These are phyloP conservation scores for Ectobius pallidus DNA, from an alignment of 2,888 invertebrate species.

Conservation along the genomic window DNA sequence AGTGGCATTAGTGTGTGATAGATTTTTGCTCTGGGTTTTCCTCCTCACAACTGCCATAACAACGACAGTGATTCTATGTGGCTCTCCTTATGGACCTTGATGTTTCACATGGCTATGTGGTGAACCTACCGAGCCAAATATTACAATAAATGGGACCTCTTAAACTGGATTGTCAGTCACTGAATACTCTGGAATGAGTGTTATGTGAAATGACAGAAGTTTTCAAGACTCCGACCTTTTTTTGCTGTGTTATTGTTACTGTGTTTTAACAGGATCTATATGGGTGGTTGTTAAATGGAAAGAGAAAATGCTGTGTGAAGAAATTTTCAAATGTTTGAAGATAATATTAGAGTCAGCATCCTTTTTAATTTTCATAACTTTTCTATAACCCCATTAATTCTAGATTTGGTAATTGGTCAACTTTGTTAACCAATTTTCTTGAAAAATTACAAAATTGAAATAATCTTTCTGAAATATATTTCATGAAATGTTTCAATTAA, in stretches of 20 bases:
- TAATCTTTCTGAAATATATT: too few species aligned
- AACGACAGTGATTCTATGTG: slow-evolving; percentile 79
- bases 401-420: too few species aligned
- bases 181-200: background rate
- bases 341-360: too few species aligned
- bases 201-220: background rate
- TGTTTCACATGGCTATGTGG: slow-evolving; percentile 35
- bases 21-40: slow-evolving; percentile 76
- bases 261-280: background rate
- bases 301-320: too few species aligned
- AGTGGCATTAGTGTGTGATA: slow-evolving; percentile 82
- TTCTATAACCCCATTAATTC: too few species aligned
- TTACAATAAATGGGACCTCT: background rate
- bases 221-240: background rate
- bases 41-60: slow-evolving; percentile 76
- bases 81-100: slow-evolving; percentile 57
- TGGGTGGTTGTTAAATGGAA: too few species aligned
- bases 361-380: too few species aligned
- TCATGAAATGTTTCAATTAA: too few species aligned
- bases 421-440: too few species aligned
- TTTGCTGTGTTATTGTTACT: background rate
- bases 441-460: too few species aligned
- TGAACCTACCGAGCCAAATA: background rate
- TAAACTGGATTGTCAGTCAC: too few species aligned
- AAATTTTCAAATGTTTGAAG: too few species aligned